Evolutionary conservation across 1,140 invertebrate species (phyloP).

Genomic region (Yoshiicerus persimilis): DNA sequence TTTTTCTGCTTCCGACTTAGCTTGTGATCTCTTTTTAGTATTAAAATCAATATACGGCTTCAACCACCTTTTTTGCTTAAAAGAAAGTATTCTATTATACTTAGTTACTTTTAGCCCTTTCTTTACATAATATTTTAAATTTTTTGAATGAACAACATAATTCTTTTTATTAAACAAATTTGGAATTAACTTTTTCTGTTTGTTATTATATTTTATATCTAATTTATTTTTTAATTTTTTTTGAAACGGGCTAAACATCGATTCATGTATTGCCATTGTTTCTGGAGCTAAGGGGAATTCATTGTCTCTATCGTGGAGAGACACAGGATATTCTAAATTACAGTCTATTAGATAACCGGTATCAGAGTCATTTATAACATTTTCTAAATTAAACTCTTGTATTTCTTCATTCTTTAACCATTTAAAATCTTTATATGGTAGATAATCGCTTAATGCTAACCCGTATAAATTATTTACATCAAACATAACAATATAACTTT

Average conservation of each 20-base stretch:
- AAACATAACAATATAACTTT: neutral
- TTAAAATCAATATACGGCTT: neutral
- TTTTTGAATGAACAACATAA: neutral
- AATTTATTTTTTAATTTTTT: neutral
- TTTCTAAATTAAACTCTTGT: slow-evolving; percentile 26
- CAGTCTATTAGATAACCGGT: slow-evolving; percentile 51
- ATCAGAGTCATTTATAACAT: slow-evolving; percentile 36
- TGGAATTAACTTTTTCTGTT: neutral
- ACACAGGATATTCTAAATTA: slow-evolving; percentile 48
- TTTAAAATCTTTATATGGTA: slow-evolving; percentile 45
- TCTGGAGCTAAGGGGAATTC: slow-evolving; percentile 47
- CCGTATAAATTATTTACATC: slow-evolving; percentile 52
- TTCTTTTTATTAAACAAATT: neutral
- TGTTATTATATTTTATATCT: neutral
- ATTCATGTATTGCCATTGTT: neutral
- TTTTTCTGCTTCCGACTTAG: neutral
- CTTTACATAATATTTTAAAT: neutral
- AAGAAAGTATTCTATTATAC: neutral
- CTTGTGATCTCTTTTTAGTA: neutral
- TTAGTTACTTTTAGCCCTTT: neutral
- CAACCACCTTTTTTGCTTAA: neutral
- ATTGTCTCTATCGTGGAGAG: slow-evolving; percentile 48
- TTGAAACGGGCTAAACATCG: neutral
- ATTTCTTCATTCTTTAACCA: slow-evolving; percentile 32
- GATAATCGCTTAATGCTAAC: slow-evolving; percentile 35